Conservation (phyloP, 2,113 vertebrate genomes). For the Pipa parva region DNA sequence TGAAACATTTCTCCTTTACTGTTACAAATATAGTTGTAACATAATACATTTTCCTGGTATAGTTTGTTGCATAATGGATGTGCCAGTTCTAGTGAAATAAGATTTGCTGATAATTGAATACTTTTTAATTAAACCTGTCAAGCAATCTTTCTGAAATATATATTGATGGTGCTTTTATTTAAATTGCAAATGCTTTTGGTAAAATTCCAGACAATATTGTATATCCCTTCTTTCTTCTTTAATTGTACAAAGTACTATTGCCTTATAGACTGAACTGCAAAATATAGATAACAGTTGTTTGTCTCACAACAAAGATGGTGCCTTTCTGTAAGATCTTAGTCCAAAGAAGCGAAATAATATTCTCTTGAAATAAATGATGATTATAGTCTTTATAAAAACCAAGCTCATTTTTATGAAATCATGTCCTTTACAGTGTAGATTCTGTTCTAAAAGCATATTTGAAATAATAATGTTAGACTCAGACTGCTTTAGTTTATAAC, state of each 20-base stretch:
- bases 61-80: no score
- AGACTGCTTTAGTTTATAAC: neutral
- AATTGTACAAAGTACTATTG: neutral
- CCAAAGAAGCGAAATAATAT: slow-evolving; percentile 5
- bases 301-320: neutral
- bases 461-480: slow-evolving; percentile 17
- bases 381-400: slow-evolving; percentile 30
- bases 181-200: slow-evolving; percentile 23
- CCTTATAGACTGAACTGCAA: neutral
- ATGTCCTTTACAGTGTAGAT: slow-evolving; percentile 12
- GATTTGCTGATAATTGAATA: slow-evolving; percentile 23
- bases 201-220: slow-evolving; percentile 10
- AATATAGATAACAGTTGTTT: slow-evolving; percentile 12
- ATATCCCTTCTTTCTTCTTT: neutral
- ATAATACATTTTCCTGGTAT: no score
- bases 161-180: neutral
- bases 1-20: no score
- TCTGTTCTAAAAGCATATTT: slow-evolving; percentile 20
- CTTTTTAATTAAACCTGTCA: slow-evolving; percentile 19
- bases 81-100: slow-evolving; percentile 3
- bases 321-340: slow-evolving; percentile 5
- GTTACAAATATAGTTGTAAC: no score
- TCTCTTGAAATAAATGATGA: slow-evolving; percentile 5
- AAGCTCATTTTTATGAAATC: slow-evolving; percentile 32
- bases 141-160: slow-evolving; percentile 17